Percentiles rank a stretch among this genome's conserved stretches.
Evolutionary conservation across 1,140 invertebrate species (phyloP).

Genomic region (Rhizoglyphus robini): DNA sequence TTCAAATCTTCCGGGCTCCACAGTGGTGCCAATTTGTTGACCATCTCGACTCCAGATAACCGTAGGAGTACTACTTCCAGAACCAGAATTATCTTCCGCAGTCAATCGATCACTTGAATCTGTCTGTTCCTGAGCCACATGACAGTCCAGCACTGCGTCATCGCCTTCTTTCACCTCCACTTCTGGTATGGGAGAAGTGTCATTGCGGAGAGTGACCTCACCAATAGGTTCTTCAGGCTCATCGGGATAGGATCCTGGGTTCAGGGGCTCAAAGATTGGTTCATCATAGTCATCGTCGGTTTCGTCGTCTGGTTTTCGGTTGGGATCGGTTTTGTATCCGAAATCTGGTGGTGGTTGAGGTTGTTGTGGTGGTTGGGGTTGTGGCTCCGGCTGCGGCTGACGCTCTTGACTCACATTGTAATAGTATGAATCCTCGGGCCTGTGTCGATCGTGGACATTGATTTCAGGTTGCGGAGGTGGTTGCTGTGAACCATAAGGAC

Average conservation of each 20-base stretch:
- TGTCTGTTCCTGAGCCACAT: neutral
- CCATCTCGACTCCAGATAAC: constrained; percentile 15
- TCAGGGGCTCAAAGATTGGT: neutral
- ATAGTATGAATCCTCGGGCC: neutral
- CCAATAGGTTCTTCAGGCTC: neutral
- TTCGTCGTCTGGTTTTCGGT: neutral
- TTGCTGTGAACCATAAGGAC: constrained; percentile 34
- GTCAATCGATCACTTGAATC: neutral
- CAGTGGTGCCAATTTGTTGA: neutral
- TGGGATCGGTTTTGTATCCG: too few species aligned
- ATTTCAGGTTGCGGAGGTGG: neutral
- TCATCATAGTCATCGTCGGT: neutral
- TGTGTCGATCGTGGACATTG: neutral
- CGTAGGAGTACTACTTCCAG: neutral
- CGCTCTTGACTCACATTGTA: neutral
- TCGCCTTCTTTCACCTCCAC: neutral
- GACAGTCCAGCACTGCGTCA: neutral
- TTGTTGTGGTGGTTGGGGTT: neutral
- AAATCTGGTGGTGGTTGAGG: too few species aligned
- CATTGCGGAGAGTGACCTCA: neutral
- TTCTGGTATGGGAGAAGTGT: neutral
- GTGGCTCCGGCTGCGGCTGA: neutral
- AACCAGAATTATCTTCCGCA: too few species aligned
- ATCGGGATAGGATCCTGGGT: neutral
- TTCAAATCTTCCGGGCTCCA: constrained; percentile 58